Evolutionary conservation across 2,888 invertebrate species (phyloP), one percentile per base, ranked within the genome.

Genomic region (Drosophila dives): DNA sequence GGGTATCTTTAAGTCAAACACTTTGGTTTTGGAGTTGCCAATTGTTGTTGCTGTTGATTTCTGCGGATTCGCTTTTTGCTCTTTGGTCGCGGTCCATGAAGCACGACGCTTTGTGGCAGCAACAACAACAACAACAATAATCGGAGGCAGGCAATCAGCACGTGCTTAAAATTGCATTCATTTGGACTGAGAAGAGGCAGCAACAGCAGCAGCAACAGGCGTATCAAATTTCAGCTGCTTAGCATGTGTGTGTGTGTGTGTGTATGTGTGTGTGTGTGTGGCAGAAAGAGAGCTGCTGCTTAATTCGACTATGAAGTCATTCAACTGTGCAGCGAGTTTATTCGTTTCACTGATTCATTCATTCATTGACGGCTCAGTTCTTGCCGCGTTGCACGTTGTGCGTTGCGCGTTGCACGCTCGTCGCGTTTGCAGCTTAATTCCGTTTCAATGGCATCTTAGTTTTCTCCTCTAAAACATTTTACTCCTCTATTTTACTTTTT

Each of bases 161-260:
- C 85, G 89, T 85, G 85, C 79, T 85, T 83, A 77, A 86, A 86
- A 88, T 81, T 81, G 86, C 86, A 88, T 83, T 83, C 70, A 83
- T 59, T 80, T 53, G 10, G 33, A 58, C 59, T 10, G 33, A 61
- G 64, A 63, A 65, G 59, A 48, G 56, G 63, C 65, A 29, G 33
- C 23, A 33, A n/a, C 42, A 34, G 15, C 51, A 34, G 15, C 38
- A n/a, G 53, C 56, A 55, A 54, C 29, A 29, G 70, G 33, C 38
- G 62, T 65, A 76, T 75, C 77, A 67, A 76, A 76, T 75, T 76
- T 76, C 75, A 66, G 71, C 48, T n/a, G 38, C 33, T 33, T 62
- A 65, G 17, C 10, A 15, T 38, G 36, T 33, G 26, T 33, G 33
- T 11, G 1, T 26, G 12, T 34, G 12, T 56, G 26, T 26, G 12